Percentiles rank a stretch among this genome's conserved stretches.
Conservation (phyloP, 2,888 invertebrate species). For the Acronicta alni region DNA sequence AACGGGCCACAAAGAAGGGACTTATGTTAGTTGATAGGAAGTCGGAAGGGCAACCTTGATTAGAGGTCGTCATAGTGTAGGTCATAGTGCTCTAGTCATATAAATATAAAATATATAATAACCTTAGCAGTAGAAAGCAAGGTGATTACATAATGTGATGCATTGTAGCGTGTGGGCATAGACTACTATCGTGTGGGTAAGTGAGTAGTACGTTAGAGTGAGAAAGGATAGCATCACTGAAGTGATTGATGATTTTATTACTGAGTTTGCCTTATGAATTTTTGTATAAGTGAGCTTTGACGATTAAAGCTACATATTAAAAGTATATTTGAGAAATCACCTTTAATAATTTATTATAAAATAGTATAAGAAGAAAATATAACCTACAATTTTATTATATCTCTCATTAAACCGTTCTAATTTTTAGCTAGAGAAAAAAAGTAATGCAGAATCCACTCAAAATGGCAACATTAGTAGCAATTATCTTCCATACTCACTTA, state of each 20-base stretch:
- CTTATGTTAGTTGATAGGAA: constrained; percentile 24
- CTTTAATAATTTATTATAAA: constrained; percentile 19
- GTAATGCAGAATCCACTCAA: too few species aligned
- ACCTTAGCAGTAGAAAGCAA: constrained; percentile 74
- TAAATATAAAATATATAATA: constrained; percentile 58
- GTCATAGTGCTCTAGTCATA: constrained; percentile 58
- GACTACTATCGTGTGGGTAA: constrained; percentile 51
- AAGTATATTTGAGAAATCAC: constrained; percentile 25
- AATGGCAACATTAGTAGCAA: too few species aligned
- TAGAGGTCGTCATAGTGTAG: constrained; percentile 54
- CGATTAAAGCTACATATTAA: constrained; percentile 8
- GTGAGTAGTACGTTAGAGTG: constrained; percentile 55
- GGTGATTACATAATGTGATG: constrained; percentile 80
- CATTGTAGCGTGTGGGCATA: constrained; percentile 68
- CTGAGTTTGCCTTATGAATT: constrained; percentile 66
- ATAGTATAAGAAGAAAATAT: constrained; percentile 1
- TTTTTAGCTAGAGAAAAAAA: constrained; percentile 4
- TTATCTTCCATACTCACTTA: constrained; percentile 41
- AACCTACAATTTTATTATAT: neutral
- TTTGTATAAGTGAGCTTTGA: constrained; percentile 61
- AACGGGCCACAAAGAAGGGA: constrained; percentile 23
- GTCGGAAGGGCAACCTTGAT: constrained; percentile 24
- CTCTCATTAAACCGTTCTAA: constrained; percentile 4
- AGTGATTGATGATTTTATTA: constrained; percentile 53
- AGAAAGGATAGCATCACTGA: constrained; percentile 43